Evolutionary conservation across 1,140 invertebrate species (phyloP), one percentile per base, ranked within the genome.

Genomic region (Diuraphis noxia): DNA sequence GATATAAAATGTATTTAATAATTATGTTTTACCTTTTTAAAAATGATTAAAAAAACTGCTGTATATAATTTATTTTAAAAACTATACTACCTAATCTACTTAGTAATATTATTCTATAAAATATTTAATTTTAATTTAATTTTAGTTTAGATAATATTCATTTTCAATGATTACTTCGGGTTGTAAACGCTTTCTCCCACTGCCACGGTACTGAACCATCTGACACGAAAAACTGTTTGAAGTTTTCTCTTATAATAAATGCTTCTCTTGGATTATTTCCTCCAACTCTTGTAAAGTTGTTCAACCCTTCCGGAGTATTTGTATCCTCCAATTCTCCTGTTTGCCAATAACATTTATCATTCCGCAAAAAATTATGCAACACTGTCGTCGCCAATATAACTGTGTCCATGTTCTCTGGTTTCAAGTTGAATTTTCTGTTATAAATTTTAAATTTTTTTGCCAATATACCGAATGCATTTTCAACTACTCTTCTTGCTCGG

Each of bases 391-490:
- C 41, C 6, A 90, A 10, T n/a, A 90, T 6, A 84, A 91, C 36
- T 19, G 0, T 36, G 9, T 41, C 90, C 72, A 81, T 91, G 30
- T 43, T 10, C n/a, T 91, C 90, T 79, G 72, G 72, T n/a, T 81
- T 41, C 0, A 91, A 49, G 30, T 36, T 46, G 77, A 90, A 72
- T 84, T 82, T 84, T 2, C 9, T 41, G 6, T 82, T 49, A 5
- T 82, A 38, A 40, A 82, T 91, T 82, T 49, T 91, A 52, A 82
- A 82, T 25, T 81, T 91, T n/a, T 82, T 43, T 2, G 89, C 72
- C 40, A 91, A 30, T 49, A 91, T 91, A 6, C 94, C 94, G 93
- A 95, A 95, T 3, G 93, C 93, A 93, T 94, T 95, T 93, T 95
- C 94, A 3, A 95, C 93, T 72, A 94, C 93, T 72, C 94, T 92